Percentiles rank a stretch among this genome's conserved stretches.
These are phyloP conservation scores for Uropetala carovei DNA, from an alignment of 2,888 invertebrate genomes.

Conservation along the genomic window DNA sequence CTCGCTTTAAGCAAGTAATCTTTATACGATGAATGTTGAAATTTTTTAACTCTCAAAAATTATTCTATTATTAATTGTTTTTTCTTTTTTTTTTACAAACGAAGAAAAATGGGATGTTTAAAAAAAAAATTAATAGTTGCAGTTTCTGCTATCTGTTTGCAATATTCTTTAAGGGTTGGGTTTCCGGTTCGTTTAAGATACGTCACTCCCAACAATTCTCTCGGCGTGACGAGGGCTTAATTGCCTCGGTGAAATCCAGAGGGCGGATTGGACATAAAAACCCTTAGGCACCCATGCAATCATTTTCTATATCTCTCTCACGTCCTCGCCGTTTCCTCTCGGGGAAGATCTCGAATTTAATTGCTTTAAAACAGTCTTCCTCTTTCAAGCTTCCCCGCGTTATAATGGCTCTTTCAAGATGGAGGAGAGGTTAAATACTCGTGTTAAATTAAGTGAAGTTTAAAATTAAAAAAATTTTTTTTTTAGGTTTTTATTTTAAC, in stretches of 20 bases:
- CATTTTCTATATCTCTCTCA: background rate
- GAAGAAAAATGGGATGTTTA: background rate
- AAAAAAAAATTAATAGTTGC: background rate
- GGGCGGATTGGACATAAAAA: background rate
- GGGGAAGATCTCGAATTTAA: background rate
- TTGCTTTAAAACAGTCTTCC: background rate
- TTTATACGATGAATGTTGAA: background rate
- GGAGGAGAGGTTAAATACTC: background rate
- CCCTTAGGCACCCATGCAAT: background rate
- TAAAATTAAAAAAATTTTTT: background rate
- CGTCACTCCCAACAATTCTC: background rate
- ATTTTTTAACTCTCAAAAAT: background rate
- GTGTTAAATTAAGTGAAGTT: background rate
- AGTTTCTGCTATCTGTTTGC: background rate
- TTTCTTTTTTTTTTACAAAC: background rate
- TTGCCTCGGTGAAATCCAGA: background rate
- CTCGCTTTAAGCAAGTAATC: background rate
- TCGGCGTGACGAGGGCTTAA: background rate
- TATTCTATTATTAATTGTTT: background rate
- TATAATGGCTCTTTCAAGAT: background rate
- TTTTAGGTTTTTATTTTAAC: background rate
- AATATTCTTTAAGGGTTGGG: background rate
- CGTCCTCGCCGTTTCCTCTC: background rate
- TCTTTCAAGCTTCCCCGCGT: background rate
- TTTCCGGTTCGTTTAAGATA: background rate